Percentiles rank a stretch among this genome's conserved stretches.
phyloP scores from a whole-genome alignment of 2,888 invertebrate genomes.

The Ochropleura leucogaster region DNA sequence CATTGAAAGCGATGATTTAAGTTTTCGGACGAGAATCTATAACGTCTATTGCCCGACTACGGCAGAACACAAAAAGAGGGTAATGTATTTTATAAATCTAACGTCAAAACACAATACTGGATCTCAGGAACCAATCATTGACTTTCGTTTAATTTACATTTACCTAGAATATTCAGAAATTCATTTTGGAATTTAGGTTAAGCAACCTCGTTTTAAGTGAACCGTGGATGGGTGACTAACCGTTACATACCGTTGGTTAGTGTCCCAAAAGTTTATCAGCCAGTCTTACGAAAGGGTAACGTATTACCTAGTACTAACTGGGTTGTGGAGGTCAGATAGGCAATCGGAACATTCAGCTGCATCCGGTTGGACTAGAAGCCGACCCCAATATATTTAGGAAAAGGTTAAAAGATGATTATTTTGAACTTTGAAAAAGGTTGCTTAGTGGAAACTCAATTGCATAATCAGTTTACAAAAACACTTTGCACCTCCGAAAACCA shows the following conservation, averaged over 20 bases:
- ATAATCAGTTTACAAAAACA: slow-evolving; percentile 27
- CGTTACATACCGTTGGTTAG: not conserved
- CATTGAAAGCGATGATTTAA: slow-evolving; percentile 30
- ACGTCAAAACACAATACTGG: slow-evolving; percentile 41
- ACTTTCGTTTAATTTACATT: slow-evolving; percentile 2
- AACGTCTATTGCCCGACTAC: slow-evolving; percentile 10
- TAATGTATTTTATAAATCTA: slow-evolving; percentile 29
- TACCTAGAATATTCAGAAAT: not conserved
- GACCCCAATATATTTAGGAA: not conserved
- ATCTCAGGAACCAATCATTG: slow-evolving; percentile 44
- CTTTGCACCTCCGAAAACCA: slow-evolving; percentile 2
- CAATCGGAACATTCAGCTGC: not conserved
- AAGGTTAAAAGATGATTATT: not conserved
- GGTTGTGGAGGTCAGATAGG: not conserved
- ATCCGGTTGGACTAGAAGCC: not conserved
- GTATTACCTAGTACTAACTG: not conserved
- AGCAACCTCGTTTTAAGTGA: not conserved
- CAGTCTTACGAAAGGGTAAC: not conserved
- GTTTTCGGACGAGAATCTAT: slow-evolving; percentile 1
- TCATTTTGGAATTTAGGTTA: slow-evolving; percentile 17
- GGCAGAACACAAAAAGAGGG: not conserved
- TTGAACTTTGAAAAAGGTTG: not conserved
- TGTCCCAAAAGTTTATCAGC: not conserved
- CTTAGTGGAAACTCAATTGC: slow-evolving; percentile 6
- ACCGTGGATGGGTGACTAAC: not conserved